A percentile compares a stretch with the other conserved stretches of the same genome.
These are phyloP conservation scores for Phyllotreta striolata DNA, from an alignment of 2,888 invertebrate genomes.

Conservation along the genomic window DNA sequence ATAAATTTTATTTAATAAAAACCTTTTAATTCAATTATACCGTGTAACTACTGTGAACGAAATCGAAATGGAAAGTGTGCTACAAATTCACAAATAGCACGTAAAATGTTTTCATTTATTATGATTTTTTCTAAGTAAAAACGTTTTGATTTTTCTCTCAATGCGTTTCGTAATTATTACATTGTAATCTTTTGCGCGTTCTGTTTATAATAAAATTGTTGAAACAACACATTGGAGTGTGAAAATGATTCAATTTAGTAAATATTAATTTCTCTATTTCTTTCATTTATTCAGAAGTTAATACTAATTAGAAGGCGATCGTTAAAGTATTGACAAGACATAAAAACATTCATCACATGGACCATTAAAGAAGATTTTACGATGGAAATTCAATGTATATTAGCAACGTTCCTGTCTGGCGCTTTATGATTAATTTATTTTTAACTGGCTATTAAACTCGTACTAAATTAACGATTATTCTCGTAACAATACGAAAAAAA, in stretches of 20 bases:
- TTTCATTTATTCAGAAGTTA: not conserved
- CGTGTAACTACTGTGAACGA: constrained; percentile 16
- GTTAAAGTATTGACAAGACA: constrained; percentile 8
- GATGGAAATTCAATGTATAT: constrained; percentile 12
- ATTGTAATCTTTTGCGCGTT: no score
- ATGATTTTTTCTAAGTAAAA: not conserved
- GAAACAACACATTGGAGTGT: no score
- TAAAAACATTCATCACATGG: not conserved
- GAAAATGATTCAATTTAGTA: no score
- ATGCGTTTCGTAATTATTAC: no score
- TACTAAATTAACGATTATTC: constrained; percentile 13
- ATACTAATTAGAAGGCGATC: not conserved
- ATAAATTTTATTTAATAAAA: constrained; percentile 1
- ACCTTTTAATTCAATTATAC: constrained; percentile 14
- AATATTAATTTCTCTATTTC: no score
- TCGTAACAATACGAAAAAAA: constrained; percentile 10
- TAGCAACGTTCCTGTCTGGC: constrained; percentile 4
- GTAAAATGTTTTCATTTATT: not conserved
- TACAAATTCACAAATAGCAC: not conserved
- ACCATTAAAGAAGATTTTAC: constrained; percentile 11
- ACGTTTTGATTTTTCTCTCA: not conserved
- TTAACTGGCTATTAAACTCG: constrained; percentile 13
- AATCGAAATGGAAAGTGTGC: constrained; percentile 12
- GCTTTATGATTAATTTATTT: constrained; percentile 3
- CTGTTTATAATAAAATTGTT: no score